Conservation (phyloP, 1,140 invertebrate species). For the Nasonia vitripennis region DNA sequence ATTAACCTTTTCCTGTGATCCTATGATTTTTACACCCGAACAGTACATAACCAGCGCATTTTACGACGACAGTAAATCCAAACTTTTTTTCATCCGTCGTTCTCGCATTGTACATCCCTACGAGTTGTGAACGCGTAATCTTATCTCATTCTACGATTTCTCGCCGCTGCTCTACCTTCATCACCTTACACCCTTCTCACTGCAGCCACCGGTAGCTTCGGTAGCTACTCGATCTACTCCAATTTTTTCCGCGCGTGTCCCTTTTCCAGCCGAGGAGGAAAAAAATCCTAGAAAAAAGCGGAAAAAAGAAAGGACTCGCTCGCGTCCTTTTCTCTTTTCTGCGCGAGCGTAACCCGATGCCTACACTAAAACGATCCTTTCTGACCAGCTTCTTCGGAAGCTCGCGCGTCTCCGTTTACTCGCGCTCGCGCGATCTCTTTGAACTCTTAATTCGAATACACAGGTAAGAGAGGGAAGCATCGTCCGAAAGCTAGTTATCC, state of each 20-base stretch:
- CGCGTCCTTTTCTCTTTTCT: constrained; percentile 4
- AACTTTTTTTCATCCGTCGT: background rate
- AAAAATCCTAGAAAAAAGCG: background rate
- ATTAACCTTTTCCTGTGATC: background rate
- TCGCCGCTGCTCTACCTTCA: background rate
- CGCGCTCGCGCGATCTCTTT: constrained; percentile 47
- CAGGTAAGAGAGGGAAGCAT: constrained; percentile 15
- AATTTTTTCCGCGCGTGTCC: background rate
- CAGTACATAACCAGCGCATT: no score
- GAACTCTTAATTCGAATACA: constrained; percentile 51
- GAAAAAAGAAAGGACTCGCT: background rate
- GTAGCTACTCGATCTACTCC: background rate
- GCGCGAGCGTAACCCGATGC: constrained; percentile 32
- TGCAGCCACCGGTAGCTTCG: background rate
- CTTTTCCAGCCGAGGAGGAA: constrained; percentile 10
- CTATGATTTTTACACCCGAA: no score
- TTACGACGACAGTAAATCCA: background rate
- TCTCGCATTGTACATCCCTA: no score
- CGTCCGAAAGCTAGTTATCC: constrained; percentile 43
- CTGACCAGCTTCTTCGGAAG: background rate
- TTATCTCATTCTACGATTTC: constrained; percentile 6
- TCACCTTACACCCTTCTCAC: background rate
- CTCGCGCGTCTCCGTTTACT: constrained; percentile 36
- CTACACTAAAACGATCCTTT: constrained; percentile 17
- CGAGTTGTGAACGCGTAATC: background rate